phyloP scores from a whole-genome alignment of 2,797 vertebrate species.

The Strix occidentalis region DNA sequence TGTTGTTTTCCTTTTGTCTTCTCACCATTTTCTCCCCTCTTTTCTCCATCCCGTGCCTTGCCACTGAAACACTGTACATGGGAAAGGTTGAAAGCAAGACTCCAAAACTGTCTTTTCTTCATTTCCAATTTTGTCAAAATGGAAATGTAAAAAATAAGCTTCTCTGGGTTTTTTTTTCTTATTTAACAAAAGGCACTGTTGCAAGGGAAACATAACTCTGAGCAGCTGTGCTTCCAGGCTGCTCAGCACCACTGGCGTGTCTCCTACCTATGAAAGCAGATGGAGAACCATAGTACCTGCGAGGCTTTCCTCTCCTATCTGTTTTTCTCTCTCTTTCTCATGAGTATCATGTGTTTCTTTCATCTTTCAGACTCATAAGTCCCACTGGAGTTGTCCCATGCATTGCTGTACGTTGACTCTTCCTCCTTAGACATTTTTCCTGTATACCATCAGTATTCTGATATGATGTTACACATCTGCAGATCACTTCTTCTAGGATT shows the following conservation, averaged over 20 bases:
- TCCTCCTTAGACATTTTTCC: neutral
- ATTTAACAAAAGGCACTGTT: neutral
- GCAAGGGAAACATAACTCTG: neutral
- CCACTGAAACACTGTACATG: neutral
- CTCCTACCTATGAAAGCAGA: neutral
- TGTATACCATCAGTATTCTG: neutral
- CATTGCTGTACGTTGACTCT: neutral
- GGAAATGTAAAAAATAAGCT: neutral
- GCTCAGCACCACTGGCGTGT: fast-evolving
- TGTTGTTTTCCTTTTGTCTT: neutral
- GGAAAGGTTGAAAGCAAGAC: neutral
- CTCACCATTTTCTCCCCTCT: neutral
- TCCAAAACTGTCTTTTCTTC: neutral
- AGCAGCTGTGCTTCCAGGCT: slow-evolving; percentile 29
- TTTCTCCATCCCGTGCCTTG: neutral
- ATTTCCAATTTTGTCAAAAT: neutral
- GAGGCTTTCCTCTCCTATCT: neutral
- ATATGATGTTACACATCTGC: neutral
- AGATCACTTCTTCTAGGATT: neutral
- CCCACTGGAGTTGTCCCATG: neutral
- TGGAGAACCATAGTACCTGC: neutral
- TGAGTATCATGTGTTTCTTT: neutral
- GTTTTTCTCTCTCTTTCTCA: neutral
- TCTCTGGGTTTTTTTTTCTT: neutral
- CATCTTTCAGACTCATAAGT: neutral